Evolutionary conservation across 2,797 vertebrate species (phyloP), one percentile per base, ranked within the genome.

Genomic region (Malacoctenus gilli): DNA sequence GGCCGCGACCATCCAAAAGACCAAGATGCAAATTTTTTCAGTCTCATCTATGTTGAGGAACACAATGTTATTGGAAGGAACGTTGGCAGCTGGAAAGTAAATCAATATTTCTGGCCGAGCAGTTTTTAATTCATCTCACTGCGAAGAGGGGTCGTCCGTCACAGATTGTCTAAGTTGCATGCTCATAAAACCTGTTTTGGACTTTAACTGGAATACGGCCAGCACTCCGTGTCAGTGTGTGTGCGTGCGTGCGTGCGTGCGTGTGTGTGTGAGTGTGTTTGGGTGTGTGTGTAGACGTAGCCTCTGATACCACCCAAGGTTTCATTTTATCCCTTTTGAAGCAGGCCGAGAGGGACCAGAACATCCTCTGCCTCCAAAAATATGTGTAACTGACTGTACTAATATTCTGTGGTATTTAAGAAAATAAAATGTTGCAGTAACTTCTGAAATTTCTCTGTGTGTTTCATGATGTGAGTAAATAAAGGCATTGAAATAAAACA

Each of bases 321-420:
- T 79, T 83, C 49, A 56, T 52, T 61, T 70, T 69, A 62, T 64
- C 68, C 22, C 30, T 59, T 72, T 51, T 31, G 72, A 82, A 76
- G 66, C 63, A 51, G 69, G 64, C 55, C 71, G 60, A 59, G 63
- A 77, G 53, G 59, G 75, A 73, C 78, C 68, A 79, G 73, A 84
- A 86, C 71, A 72, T 83, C 56, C 72, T 83, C 72, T 84, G 82
- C 81, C 80, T 84, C 78, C 69, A 66, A 61, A 82, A 72, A 75
- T 70, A 66, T 72, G 71, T 85, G 83, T 89, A 86, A 85, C 72
- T 85, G 79, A 89, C 87, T 90, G 82, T 92, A 85, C 86, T 91
- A 87, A 89, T 92, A 87, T 84, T 87, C 79, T 85, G 79, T 90
- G 85, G 67, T 90, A 90, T 87, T 89, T 77, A 87, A 81, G 57